Evolutionary conservation across 1,140 invertebrate genomes (phyloP).

Genomic region (Galleria mellonella): DNA sequence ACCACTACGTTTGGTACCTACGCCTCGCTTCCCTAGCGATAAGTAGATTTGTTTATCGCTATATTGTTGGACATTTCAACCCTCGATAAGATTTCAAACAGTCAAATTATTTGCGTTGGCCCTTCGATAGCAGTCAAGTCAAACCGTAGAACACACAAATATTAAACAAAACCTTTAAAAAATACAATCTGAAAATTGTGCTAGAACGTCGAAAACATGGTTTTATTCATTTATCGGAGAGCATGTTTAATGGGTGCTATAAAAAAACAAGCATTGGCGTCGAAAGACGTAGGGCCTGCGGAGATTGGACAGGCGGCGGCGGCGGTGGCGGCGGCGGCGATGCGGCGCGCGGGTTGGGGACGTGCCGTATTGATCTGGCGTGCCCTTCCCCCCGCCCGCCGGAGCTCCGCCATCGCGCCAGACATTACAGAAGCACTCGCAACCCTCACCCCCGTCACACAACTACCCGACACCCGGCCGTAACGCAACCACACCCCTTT

Average conservation of each 20-base stretch:
- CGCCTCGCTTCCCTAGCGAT: too few species aligned
- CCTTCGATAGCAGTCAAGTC: too few species aligned
- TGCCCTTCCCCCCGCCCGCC: constrained; percentile 27
- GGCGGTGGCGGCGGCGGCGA: constrained; percentile 7
- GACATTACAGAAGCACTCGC: constrained; percentile 55
- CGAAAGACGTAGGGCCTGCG: constrained; percentile 66
- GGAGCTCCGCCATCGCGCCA: constrained; percentile 32
- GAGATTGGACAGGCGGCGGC: constrained; percentile 46
- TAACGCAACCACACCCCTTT: constrained; percentile 65
- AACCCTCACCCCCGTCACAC: constrained; percentile 42
- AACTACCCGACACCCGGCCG: constrained; percentile 26
- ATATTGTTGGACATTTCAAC: too few species aligned
- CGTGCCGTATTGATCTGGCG: constrained; percentile 53
- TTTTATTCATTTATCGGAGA: constrained; percentile 58
- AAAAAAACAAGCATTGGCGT: constrained; percentile 67
- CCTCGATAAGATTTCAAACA: too few species aligned
- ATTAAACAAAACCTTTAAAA: too few species aligned
- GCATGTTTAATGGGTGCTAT: constrained; percentile 60
- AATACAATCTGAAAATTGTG: constrained; percentile 6
- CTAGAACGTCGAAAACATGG: constrained; percentile 35
- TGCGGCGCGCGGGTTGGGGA: constrained; percentile 34
- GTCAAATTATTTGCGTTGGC: too few species aligned
- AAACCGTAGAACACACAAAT: too few species aligned
- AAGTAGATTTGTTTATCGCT: too few species aligned
- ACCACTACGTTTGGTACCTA: too few species aligned